Evolutionary conservation across 2,797 vertebrate species (phyloP).

Genomic region (Cyclura pinguis): DNA sequence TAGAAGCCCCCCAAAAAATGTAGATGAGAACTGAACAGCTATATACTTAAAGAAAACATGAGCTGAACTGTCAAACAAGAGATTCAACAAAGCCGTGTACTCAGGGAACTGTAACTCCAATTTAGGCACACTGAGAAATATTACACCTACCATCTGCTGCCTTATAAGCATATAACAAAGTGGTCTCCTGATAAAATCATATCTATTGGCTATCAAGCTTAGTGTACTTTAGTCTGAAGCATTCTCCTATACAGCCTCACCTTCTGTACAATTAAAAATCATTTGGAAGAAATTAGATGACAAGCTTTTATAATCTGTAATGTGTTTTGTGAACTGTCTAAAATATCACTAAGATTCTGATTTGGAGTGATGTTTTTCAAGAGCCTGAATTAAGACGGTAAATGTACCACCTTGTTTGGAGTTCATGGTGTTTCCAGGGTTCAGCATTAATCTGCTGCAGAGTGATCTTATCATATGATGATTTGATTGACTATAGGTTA

Average conservation of each 20-base stretch:
- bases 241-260: background rate
- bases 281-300: background rate
- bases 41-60: background rate
- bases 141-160: constrained; percentile 12
- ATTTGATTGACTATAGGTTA: background rate
- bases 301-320: constrained; percentile 5
- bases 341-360: background rate
- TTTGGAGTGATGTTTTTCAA: background rate
- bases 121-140: constrained; percentile 14
- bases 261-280: background rate
- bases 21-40: background rate
- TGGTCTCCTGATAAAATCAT: constrained; percentile 5
- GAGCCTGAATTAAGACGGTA: background rate
- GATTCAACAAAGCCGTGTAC: constrained; percentile 7
- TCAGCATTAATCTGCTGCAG: background rate
- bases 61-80: background rate
- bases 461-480: background rate
- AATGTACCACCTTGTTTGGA: too few species aligned
- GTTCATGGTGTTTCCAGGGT: background rate
- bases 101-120: background rate
- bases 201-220: constrained; percentile 7
- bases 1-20: background rate
- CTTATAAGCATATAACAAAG: constrained; percentile 18
- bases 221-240: background rate
- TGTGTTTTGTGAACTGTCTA: background rate